Evolutionary conservation across 2,888 invertebrate genomes (phyloP).

Genomic region (Micropterix aruncella): DNA sequence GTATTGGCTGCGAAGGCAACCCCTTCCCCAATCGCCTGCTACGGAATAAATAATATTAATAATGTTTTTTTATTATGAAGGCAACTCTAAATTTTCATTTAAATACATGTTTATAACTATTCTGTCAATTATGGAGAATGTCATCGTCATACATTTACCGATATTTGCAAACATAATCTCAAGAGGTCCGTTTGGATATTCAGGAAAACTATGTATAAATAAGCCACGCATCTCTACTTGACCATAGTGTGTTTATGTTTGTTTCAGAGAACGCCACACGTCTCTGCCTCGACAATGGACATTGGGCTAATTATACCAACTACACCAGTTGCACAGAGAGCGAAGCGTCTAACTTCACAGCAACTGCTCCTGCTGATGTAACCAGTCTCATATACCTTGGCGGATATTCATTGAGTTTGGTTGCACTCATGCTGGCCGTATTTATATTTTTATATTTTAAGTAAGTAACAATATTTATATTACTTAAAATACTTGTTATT

Average conservation of each 20-base stretch:
- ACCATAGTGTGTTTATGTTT: conserved; percentile 5
- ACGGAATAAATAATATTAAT: no score
- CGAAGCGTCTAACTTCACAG: conserved; percentile 33
- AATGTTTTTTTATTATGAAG: no score
- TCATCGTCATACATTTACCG: no score
- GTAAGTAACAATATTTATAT: conserved; percentile 40
- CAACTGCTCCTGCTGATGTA: conserved; percentile 45
- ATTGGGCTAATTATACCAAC: conserved; percentile 69
- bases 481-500: background rate
- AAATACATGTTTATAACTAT: no score
- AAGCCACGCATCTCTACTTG: background rate
- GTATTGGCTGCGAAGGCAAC: no score
- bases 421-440: conserved; percentile 68
- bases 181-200: no score
- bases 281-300: conserved; percentile 61
- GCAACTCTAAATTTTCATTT: no score
- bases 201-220: no score
- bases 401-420: conserved; percentile 73
- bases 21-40: no score
- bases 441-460: conserved; percentile 82
- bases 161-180: no score
- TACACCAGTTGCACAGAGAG: conserved; percentile 58
- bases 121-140: no score
- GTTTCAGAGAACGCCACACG: conserved; percentile 75
- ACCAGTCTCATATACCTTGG: conserved; percentile 69